phyloP scores from a whole-genome alignment of 2,797 vertebrate genomes.

The Pogonophryne albipinna region DNA sequence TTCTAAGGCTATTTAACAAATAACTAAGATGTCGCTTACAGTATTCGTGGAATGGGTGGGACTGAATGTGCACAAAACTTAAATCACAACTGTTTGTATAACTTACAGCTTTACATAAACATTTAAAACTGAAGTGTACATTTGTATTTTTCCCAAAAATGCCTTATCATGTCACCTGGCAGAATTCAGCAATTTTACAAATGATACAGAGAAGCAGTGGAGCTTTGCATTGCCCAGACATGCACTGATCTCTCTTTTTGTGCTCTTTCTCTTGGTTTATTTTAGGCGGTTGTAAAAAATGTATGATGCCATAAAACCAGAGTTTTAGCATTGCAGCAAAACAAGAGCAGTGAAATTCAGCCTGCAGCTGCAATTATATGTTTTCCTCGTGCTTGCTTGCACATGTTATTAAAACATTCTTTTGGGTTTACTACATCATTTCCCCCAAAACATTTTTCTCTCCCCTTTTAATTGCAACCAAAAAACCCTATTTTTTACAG shows the following conservation, averaged over 20 bases:
- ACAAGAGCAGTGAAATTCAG: conserved; percentile 47
- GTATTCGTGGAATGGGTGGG: not conserved
- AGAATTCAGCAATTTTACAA: conserved; percentile 60
- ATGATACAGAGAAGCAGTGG: conserved; percentile 19
- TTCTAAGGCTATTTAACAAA: conserved; percentile 3
- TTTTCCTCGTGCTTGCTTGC: conserved; percentile 27
- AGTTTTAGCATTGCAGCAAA: conserved; percentile 53
- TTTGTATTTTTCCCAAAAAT: not conserved
- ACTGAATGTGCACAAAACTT: conserved; percentile 4
- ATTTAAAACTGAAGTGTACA: too few relatives aligned
- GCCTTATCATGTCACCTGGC: conserved; percentile 69
- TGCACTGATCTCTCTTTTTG: conserved; percentile 15
- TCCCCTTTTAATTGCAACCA: conserved; percentile 25
- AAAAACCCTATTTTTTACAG: conserved; percentile 72
- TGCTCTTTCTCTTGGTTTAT: conserved; percentile 53
- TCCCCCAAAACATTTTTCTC: conserved; percentile 36
- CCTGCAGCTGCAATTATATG: conserved; percentile 54
- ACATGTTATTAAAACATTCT: conserved; percentile 70
- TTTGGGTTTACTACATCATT: conserved; percentile 58
- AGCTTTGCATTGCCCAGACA: conserved; percentile 10
- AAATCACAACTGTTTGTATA: not conserved
- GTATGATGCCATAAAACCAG: conserved; percentile 59
- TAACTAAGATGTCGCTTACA: conserved; percentile 4
- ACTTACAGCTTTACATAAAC: not conserved
- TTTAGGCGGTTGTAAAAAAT: conserved; percentile 62